These are phyloP conservation scores for Champsocephalus esox DNA, from an alignment of 2,797 vertebrate species.

Conservation along the genomic window DNA sequence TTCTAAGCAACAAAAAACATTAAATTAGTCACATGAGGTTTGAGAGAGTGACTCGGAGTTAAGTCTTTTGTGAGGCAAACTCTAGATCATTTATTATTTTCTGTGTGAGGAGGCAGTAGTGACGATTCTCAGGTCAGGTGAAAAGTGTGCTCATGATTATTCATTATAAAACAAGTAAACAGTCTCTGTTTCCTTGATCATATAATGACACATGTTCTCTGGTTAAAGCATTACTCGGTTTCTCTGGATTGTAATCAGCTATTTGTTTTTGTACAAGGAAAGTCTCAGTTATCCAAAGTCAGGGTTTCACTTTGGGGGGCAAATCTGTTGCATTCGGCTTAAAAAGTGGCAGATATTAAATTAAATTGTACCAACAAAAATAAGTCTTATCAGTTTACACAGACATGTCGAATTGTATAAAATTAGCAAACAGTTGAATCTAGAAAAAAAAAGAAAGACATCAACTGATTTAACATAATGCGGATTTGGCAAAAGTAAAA, in stretches of 20 bases:
- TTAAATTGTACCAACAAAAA: constrained; percentile 33
- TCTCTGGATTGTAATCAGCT: constrained; percentile 25
- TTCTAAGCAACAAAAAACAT: not conserved
- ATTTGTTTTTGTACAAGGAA: constrained; percentile 1
- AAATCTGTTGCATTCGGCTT: constrained; percentile 15
- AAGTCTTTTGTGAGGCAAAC: not conserved
- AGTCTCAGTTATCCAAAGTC: not conserved
- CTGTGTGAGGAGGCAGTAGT: constrained; percentile 33
- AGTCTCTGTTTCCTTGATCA: not conserved
- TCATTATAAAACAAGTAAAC: constrained; percentile 9
- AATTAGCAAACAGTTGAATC: constrained; percentile 44
- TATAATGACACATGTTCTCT: constrained; percentile 16
- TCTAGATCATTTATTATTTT: not conserved
- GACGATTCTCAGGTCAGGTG: constrained; percentile 24
- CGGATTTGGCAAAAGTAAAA: constrained; percentile 59
- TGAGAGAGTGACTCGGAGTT: not conserved
- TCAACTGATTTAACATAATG: constrained; percentile 48
- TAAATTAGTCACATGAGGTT: not conserved
- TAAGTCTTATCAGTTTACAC: constrained; percentile 14
- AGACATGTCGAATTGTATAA: constrained; percentile 49
- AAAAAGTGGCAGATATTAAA: constrained; percentile 15
- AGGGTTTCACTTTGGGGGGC: constrained; percentile 1
- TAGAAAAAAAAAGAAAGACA: constrained; percentile 31
- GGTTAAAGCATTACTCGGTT: constrained; percentile 22
- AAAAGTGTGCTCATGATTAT: constrained; percentile 19